These are phyloP conservation scores for Eulemur macaco DNA, from an alignment of 2,113 vertebrate species.

Conservation along the genomic window DNA sequence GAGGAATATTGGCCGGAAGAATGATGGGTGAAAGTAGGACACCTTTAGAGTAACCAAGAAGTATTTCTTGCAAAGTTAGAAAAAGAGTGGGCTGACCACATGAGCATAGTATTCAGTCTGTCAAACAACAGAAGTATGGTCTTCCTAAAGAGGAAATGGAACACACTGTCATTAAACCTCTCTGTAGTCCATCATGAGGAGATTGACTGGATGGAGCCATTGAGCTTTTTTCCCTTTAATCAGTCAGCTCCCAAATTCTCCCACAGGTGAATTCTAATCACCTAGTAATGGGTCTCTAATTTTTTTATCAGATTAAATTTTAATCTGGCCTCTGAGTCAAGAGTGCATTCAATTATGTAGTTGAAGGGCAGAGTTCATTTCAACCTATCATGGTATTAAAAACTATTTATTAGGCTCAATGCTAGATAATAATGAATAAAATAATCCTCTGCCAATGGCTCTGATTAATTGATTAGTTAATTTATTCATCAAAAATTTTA, in stretches of 20 bases:
- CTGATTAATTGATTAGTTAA: background rate
- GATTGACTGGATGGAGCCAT: background rate
- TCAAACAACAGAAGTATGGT: background rate
- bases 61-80: background rate
- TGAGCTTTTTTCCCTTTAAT: background rate
- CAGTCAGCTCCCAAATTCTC: background rate
- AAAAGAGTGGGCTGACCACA: background rate
- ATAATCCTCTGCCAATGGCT: background rate
- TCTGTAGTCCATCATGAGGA: background rate
- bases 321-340: background rate
- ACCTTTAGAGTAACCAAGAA: background rate
- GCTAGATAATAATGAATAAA: background rate
- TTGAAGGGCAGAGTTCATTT: background rate
- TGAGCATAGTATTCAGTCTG: background rate
- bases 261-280: background rate
- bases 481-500: background rate
- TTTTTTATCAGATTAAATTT: slow-evolving; percentile 21
- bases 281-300: background rate
- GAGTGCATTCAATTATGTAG: background rate
- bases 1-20: background rate
- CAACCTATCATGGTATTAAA: background rate
- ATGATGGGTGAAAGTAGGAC: background rate
- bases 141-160: background rate
- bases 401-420: background rate
- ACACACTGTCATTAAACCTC: background rate